Evolutionary conservation across 2,113 vertebrate genomes (phyloP).

Genomic region (Lipotes vexillifer): DNA sequence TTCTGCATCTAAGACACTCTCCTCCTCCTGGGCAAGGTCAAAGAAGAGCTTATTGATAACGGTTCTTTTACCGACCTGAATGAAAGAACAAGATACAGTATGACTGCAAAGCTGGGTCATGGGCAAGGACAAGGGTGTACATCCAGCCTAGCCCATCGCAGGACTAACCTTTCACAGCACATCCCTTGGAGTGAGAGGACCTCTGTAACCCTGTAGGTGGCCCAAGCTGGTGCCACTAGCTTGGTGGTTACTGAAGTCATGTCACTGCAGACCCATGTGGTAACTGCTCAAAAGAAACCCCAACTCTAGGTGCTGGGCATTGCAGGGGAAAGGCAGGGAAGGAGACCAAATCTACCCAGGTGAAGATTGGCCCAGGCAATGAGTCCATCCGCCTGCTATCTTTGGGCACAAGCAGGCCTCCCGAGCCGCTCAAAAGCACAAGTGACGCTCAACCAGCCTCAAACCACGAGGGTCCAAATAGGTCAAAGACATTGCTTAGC

Average conservation of each 20-base stretch:
- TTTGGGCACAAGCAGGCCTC: neutral
- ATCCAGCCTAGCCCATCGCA: neutral
- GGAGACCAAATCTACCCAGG: slow-evolving; percentile 46
- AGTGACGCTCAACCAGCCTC: neutral
- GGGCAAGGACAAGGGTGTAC: neutral
- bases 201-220: neutral
- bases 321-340: slow-evolving; percentile 61
- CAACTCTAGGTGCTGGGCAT: slow-evolving; percentile 65
- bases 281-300: slow-evolving; percentile 68
- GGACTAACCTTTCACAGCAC: neutral
- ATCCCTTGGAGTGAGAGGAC: neutral
- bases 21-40: slow-evolving; percentile 87
- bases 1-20: slow-evolving; percentile 84
- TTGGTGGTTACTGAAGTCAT: slow-evolving; percentile 76
- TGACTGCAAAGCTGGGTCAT: neutral
- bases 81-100: slow-evolving; percentile 38
- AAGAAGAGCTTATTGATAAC: slow-evolving; percentile 96
- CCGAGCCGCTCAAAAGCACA: neutral
- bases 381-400: neutral
- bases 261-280: slow-evolving; percentile 71
- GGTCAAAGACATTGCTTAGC: neutral
- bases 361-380: neutral
- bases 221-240: slow-evolving; percentile 69
- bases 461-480: neutral
- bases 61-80: slow-evolving; percentile 90